Evolutionary conservation across 2,888 invertebrate genomes (phyloP), one percentile per base, ranked within the genome.

Genomic region (Heliconius aoede): DNA sequence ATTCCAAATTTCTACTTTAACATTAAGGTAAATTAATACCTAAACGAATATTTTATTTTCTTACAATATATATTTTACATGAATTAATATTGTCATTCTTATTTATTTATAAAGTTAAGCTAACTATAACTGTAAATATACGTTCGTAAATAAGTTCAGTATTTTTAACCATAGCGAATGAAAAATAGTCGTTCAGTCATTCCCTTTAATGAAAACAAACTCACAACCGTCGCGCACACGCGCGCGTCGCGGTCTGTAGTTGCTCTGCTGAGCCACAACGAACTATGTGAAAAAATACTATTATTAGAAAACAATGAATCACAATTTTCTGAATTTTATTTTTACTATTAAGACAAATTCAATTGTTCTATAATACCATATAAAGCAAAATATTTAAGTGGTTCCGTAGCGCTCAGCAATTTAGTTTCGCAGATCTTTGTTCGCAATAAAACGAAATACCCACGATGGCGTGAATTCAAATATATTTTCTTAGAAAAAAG

Each of bases 391-490:
- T 60, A 40, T 46, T 58, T 65, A 72, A 74, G 72, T 65, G 68
- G 72, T 72, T 60, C 67, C 24, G 46, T 36, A 61, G 64, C 72
- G 58, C 68, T 61, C 76, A 76, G 73, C 79, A 60, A 72, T 79
- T 74, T 71, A 76, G 78, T 80, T 74, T 76, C 75, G 69, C 78
- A 76, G 58, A 67, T 80, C 73, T 69, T 69, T 72, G 76, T 69
- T 55, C 13, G 77, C 77, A 79, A 79, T 78, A 80, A 78, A 77
- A 74, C 69, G 77, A 76, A 67, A 71, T 73, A 62, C 67, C 67
- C 71, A 74, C 76, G 74, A 71, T 78, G 79, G 80, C 80, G 78
- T 79, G 77, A 78, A 79, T 77, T 64, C 74, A 73, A 76, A 71
- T 73, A 55, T 62, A 75, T 77, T 69, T 76, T 55, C 73, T 60